Percentiles rank a stretch among this genome's conserved stretches.
These are phyloP conservation scores for Psilopogon haemacephalus DNA, from an alignment of 2,113 vertebrate species.

Conservation along the genomic window DNA sequence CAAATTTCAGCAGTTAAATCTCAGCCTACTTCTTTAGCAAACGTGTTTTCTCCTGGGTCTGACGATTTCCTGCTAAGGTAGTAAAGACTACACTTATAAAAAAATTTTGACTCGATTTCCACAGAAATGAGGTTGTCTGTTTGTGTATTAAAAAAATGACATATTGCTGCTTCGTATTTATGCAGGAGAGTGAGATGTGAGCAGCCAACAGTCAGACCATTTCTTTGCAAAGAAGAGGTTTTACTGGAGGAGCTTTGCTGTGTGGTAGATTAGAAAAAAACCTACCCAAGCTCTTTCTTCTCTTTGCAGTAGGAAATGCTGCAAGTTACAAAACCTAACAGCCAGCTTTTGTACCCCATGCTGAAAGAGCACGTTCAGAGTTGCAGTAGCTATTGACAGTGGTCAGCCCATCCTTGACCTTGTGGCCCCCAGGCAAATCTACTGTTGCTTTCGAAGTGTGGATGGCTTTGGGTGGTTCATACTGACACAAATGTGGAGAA, in stretches of 20 bases:
- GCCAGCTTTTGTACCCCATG: neutral
- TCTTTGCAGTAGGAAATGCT: neutral
- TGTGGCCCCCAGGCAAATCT: neutral
- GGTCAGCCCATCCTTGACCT: neutral
- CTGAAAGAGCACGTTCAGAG: neutral
- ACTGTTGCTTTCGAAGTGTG: neutral
- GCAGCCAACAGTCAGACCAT: neutral
- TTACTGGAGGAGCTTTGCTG: neutral
- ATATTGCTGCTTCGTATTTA: neutral
- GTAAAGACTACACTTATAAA: neutral
- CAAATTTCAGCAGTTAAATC: neutral
- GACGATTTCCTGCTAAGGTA: neutral
- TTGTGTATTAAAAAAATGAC: neutral
- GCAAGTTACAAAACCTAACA: neutral
- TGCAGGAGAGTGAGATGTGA: neutral
- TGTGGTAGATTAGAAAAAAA: neutral
- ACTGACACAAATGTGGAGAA: neutral
- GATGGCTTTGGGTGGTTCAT: neutral
- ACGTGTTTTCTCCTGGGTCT: too few relatives aligned
- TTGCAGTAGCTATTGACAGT: neutral
- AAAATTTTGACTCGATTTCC: neutral
- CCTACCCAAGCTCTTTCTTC: neutral
- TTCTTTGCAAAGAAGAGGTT: neutral
- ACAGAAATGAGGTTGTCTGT: neutral
- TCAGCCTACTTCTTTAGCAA: neutral